Conservation (phyloP, 2,113 vertebrate species). For the Sclerurus mexicanus region DNA sequence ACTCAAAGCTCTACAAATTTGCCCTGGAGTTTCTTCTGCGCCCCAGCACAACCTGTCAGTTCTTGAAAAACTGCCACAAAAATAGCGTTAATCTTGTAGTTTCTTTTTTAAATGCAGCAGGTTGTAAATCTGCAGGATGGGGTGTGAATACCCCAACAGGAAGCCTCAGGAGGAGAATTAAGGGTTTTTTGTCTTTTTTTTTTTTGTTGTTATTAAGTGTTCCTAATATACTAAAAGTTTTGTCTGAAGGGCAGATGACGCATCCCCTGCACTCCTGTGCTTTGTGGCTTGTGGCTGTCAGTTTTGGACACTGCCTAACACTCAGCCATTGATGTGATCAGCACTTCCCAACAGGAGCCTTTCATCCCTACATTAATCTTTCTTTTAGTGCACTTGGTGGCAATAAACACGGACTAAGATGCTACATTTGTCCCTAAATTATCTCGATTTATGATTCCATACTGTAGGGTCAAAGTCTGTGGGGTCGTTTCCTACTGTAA, state of each 20-base stretch:
- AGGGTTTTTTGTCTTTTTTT: neutral
- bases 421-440: neutral
- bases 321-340: neutral
- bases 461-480: neutral
- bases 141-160: neutral
- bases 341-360: neutral
- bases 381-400: neutral
- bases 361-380: neutral
- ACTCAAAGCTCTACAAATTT: neutral
- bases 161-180: neutral
- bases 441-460: neutral
- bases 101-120: neutral
- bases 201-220: neutral
- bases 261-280: neutral
- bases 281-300: neutral
- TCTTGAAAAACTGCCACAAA: conserved; percentile 4
- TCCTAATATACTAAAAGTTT: neutral
- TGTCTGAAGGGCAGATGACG: neutral
- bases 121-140: neutral
- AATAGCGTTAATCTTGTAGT: neutral
- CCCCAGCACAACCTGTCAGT: neutral
- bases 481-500: neutral
- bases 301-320: neutral
- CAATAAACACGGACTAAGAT: neutral
- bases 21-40: neutral